Percentiles rank a stretch among this genome's conserved stretches.
Evolutionary conservation across 2,797 vertebrate genomes (phyloP).

Genomic region (Leuciscus waleckii): DNA sequence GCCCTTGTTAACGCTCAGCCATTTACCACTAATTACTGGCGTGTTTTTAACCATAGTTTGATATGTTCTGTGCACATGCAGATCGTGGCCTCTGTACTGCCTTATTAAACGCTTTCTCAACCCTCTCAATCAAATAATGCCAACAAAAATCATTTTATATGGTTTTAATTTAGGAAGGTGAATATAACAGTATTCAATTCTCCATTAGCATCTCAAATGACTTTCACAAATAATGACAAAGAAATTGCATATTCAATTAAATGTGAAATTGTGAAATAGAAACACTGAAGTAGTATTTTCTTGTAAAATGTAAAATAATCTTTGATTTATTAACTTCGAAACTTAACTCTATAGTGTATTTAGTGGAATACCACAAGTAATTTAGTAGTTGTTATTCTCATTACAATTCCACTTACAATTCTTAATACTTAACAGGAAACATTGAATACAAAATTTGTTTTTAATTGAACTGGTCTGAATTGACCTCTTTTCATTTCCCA

Average conservation of each 20-base stretch:
- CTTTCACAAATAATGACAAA: neutral
- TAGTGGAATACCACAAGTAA: neutral
- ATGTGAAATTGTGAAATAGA: neutral
- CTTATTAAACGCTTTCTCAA: neutral
- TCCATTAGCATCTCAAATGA: neutral
- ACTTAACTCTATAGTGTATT: neutral
- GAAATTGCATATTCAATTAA: neutral
- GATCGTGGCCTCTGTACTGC: neutral
- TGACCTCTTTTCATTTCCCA: neutral
- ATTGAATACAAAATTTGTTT: neutral
- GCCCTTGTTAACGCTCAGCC: slow-evolving; percentile 67
- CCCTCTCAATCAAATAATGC: neutral
- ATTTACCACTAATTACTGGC: slow-evolving; percentile 75
- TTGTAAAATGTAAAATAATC: neutral
- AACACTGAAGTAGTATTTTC: neutral
- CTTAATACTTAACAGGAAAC: neutral
- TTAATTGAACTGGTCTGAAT: neutral
- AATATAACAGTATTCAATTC: neutral
- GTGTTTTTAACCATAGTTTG: slow-evolving; percentile 59
- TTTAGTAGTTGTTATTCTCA: neutral
- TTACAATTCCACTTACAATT: neutral
- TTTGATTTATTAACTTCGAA: neutral
- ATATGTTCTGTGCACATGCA: neutral
- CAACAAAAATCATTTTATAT: neutral
- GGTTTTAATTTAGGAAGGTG: neutral